Evolutionary conservation across 2,888 invertebrate genomes (phyloP).

Genomic region (Erannis defoliaria): DNA sequence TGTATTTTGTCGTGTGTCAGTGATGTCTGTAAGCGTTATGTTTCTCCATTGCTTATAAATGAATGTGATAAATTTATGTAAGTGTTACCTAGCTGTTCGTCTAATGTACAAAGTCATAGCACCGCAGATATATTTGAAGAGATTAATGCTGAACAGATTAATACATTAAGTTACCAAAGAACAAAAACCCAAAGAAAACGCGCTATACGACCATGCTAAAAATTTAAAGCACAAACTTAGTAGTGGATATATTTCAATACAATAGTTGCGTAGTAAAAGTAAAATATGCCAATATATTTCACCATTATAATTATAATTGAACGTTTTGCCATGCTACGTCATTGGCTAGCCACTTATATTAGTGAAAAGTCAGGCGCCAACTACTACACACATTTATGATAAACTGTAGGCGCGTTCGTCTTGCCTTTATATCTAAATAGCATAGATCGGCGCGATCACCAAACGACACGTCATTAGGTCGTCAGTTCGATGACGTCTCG

Average conservation of each 20-base stretch:
- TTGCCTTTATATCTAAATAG: no score
- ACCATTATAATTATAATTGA: no score
- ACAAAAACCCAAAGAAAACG: constrained; percentile 10
- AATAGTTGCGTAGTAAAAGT: background rate
- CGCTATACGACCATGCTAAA: constrained; percentile 8
- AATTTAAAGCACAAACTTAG: background rate
- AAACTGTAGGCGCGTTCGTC: no score
- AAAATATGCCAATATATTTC: background rate
- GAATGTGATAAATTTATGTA: constrained; percentile 49
- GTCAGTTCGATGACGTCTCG: no score
- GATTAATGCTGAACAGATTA: constrained; percentile 3
- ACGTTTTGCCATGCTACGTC: no score
- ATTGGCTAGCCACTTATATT: background rate
- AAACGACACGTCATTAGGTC: no score
- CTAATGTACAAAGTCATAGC: constrained; percentile 64
- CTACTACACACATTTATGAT: no score
- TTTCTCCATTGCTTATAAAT: constrained; percentile 45
- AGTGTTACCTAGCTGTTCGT: constrained; percentile 53
- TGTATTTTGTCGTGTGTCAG: constrained; percentile 44
- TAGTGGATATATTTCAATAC: background rate
- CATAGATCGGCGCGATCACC: no score
- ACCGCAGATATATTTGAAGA: constrained; percentile 46
- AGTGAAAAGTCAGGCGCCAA: no score
- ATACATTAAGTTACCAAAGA: constrained; percentile 12
- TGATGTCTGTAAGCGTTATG: constrained; percentile 37